Conservation (phyloP, 2,888 invertebrate species). For the Drosophila robusta region DNA sequence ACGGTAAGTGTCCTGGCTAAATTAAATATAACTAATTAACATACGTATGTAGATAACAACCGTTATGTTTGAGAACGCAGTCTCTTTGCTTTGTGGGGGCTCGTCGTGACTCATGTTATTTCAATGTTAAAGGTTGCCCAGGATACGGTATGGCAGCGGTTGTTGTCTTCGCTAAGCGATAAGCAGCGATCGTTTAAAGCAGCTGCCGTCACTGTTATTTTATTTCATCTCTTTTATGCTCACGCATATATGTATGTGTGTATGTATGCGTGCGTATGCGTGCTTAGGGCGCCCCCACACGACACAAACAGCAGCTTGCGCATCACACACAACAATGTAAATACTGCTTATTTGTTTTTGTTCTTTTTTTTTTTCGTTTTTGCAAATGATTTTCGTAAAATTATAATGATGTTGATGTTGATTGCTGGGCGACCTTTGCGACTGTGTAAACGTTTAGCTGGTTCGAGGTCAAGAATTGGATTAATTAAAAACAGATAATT, state of each 20-base stretch:
- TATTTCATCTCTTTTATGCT: slow-evolving; percentile 24
- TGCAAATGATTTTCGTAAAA: neutral
- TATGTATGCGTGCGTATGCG: neutral
- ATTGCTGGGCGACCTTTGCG: too few species aligned
- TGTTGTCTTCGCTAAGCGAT: slow-evolving; percentile 14
- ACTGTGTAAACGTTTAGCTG: too few species aligned
- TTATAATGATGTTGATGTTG: neutral
- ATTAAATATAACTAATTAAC: neutral
- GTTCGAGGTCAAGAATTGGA: neutral
- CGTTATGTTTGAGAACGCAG: slow-evolving; percentile 13
- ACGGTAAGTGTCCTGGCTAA: slow-evolving; percentile 85
- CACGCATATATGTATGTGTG: neutral
- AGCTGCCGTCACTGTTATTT: slow-evolving; percentile 2
- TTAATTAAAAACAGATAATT: neutral
- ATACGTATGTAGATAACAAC: neutral
- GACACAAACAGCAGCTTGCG: neutral
- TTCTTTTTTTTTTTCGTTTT: neutral
- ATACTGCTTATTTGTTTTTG: neutral
- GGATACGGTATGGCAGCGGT: slow-evolving; percentile 17
- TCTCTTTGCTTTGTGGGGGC: too few species aligned
- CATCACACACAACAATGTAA: neutral
- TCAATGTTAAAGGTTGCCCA: neutral
- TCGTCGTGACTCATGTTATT: slow-evolving; percentile 38
- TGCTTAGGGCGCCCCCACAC: neutral
- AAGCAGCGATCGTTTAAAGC: slow-evolving; percentile 3